Evolutionary conservation across 2,888 invertebrate species (phyloP).

Genomic region (Volucella zonaria): DNA sequence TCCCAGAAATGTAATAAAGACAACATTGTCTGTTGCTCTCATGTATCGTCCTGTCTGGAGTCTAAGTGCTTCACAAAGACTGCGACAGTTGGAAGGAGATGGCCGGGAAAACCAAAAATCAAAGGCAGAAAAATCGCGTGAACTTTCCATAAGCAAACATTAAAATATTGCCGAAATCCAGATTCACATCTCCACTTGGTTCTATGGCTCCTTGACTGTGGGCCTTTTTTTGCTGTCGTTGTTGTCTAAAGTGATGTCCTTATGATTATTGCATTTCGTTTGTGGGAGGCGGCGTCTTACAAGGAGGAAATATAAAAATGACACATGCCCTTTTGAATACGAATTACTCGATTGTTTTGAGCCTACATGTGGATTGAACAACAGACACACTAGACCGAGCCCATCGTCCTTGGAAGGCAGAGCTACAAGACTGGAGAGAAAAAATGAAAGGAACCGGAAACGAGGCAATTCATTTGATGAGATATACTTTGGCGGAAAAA

Average conservation of each 20-base stretch:
- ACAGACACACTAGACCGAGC: constrained; percentile 28
- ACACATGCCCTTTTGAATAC: constrained; percentile 74
- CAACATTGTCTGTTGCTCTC: constrained; percentile 72
- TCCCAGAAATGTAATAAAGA: constrained; percentile 71
- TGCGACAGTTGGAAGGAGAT: constrained; percentile 8
- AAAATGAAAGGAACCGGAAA: constrained; percentile 49
- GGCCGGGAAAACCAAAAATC: constrained; percentile 51
- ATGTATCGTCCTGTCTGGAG: constrained; percentile 41
- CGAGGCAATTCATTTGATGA: constrained; percentile 70
- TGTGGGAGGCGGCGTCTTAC: constrained; percentile 10
- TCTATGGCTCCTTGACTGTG: neutral
- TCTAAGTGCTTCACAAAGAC: constrained; percentile 34
- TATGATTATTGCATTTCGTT: constrained; percentile 60
- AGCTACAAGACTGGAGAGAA: constrained; percentile 8
- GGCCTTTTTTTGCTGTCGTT: constrained; percentile 12
- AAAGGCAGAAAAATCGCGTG: constrained; percentile 65
- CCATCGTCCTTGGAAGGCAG: constrained; percentile 26
- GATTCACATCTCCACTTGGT: constrained; percentile 37
- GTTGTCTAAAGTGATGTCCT: constrained; percentile 34
- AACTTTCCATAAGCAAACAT: constrained; percentile 51
- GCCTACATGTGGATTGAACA: constrained; percentile 51
- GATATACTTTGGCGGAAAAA: constrained; percentile 66
- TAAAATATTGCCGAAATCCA: constrained; percentile 63
- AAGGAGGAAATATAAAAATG: constrained; percentile 67
- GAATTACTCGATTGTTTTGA: constrained; percentile 67